phyloP scores from a whole-genome alignment of 1,140 invertebrate species.

The Drosophila tropicalis region DNA sequence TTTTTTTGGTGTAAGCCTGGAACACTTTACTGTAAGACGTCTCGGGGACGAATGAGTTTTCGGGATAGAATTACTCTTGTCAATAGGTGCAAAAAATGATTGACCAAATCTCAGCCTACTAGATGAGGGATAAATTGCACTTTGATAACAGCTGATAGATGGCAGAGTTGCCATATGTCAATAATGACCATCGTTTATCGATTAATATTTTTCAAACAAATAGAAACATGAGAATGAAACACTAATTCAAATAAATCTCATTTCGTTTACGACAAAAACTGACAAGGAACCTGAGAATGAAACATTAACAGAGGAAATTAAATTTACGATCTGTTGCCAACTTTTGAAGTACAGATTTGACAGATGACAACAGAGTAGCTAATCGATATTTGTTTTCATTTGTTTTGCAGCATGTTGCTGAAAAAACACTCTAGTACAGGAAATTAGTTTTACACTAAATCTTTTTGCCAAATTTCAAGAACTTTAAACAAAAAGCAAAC shows the following conservation, averaged over 20 bases:
- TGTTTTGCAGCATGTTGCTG: too few relatives aligned
- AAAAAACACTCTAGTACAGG: background rate
- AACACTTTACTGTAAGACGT: constrained; percentile 50
- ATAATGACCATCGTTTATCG: background rate
- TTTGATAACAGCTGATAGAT: background rate
- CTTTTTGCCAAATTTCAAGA: constrained; percentile 28
- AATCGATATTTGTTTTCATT: too few relatives aligned
- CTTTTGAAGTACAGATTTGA: too few relatives aligned
- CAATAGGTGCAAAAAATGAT: background rate
- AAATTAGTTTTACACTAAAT: background rate
- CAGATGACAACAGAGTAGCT: too few relatives aligned
- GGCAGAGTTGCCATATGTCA: background rate
- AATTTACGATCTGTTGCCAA: too few relatives aligned
- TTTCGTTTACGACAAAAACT: too few relatives aligned
- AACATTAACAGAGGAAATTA: too few relatives aligned
- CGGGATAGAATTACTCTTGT: background rate
- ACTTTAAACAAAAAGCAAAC: constrained; percentile 50
- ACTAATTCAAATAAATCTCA: background rate
- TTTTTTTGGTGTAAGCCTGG: constrained; percentile 25
- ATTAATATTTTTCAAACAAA: background rate
- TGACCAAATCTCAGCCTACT: constrained; percentile 8
- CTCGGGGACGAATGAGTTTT: constrained; percentile 49
- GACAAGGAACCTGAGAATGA: background rate
- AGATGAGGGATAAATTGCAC: background rate
- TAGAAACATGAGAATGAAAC: background rate